Evolutionary conservation across 1,140 invertebrate species (phyloP), one percentile per base, ranked within the genome.

Genomic region (Drosophila ficusphila): DNA sequence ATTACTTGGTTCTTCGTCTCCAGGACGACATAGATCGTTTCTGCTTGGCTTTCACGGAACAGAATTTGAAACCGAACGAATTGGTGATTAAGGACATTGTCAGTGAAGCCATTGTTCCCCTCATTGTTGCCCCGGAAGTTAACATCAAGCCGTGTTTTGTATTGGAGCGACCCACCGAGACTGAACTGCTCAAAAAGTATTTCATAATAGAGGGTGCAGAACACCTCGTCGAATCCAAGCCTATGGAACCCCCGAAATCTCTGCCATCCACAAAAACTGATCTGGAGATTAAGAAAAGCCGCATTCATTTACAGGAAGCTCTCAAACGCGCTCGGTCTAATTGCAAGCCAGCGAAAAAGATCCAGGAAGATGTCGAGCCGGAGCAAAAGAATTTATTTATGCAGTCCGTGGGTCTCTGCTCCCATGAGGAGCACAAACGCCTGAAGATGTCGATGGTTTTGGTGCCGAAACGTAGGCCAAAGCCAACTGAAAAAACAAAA

Each of bases 21-120:
- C 72, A 85, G 19, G 73, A 89, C 6, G 65, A 85, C 47, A 76
- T 91, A 3, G 77, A 86, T 31, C 65, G 65, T 18, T 91, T 91
- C 29, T 82, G 65, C 16, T 68, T 73, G 42, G 73, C 76, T 11
- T 73, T 91, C 1, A 73, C 51, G 2, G 61, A 70, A 34, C 73
- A 90, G 2, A 11, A 68, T 2, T 36, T 86, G 7, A 42, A 78
- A 29, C 82, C 76, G 2, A 68, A 88, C 29, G 19, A 48, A 7
- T 38, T 39, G 2, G 31, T 85, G n/a, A 47, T 85, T 18, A 58
- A 39, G 5, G 46, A 75, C 33, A 58, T 88, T 31, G 56, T 88
- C 5, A 82, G 69, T 31, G 29, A 62, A 21, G 33, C 74, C 0
- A 29, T 82, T 39, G 74, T 86, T 5, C 81, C 81, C 0, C 44